phyloP scores from a whole-genome alignment of 2,888 invertebrate species.

The Erebia ligea region DNA sequence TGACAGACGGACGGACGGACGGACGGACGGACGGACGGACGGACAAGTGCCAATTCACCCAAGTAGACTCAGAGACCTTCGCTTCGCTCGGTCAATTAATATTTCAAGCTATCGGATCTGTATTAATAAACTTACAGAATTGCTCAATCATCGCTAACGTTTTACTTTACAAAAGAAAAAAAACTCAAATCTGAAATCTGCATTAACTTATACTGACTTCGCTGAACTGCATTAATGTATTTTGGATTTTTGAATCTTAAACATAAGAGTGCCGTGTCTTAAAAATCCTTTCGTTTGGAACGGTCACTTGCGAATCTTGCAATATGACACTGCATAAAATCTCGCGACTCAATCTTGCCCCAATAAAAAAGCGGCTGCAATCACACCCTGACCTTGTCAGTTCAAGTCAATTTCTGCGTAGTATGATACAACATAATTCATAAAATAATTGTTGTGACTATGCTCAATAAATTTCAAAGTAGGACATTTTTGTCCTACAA shows the following conservation, averaged over 20 bases:
- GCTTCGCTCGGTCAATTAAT: too few relatives aligned
- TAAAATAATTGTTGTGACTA: constrained; percentile 31
- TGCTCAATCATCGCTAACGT: too few relatives aligned
- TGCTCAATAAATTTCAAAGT: constrained; percentile 17
- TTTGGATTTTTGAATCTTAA: not conserved
- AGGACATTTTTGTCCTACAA: constrained; percentile 1
- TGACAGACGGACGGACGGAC: too few relatives aligned
- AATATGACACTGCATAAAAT: constrained; percentile 45
- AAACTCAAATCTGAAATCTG: too few relatives aligned
- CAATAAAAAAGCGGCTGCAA: constrained; percentile 48
- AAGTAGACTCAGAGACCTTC: too few relatives aligned
- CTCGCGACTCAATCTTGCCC: constrained; percentile 34
- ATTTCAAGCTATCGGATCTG: too few relatives aligned
- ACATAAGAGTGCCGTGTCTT: not conserved
- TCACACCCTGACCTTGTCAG: constrained; percentile 48
- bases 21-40: too few relatives aligned
- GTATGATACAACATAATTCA: constrained; percentile 40
- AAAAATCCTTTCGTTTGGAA: constrained; percentile 29
- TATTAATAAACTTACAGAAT: too few relatives aligned
- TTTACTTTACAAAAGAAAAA: too few relatives aligned
- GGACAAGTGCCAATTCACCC: too few relatives aligned
- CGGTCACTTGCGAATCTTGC: constrained; percentile 35
- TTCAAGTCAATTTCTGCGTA: constrained; percentile 40
- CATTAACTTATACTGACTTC: too few relatives aligned
- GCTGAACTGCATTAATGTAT: too few relatives aligned